Percentiles rank a stretch among this genome's conserved stretches.
phyloP scores from a whole-genome alignment of 1,140 invertebrate species.

The Drusus annulatus region DNA sequence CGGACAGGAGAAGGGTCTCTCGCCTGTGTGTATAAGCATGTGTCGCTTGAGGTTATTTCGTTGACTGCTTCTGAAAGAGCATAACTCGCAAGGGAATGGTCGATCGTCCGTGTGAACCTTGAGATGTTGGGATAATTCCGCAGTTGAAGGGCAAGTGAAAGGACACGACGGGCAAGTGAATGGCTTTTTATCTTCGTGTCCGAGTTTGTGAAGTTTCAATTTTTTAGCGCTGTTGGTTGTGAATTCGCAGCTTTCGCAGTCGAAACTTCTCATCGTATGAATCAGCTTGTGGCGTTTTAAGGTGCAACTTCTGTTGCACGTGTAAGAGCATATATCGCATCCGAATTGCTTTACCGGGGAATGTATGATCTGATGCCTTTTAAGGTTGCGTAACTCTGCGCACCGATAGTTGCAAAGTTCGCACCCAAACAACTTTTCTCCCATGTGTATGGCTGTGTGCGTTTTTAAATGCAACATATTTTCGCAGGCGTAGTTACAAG shows the following conservation, averaged over 20 bases:
- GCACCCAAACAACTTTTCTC: conserved; percentile 73
- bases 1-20: conserved; percentile 22
- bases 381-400: conserved; percentile 1
- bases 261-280: conserved; percentile 72
- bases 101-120: conserved; percentile 41
- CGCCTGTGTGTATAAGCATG: conserved; percentile 8
- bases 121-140: conserved; percentile 45
- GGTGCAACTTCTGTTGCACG: conserved; percentile 59
- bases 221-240: conserved; percentile 65
- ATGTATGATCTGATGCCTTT: conserved; percentile 25
- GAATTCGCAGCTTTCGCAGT: conserved; percentile 71
- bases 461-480: conserved; percentile 19
- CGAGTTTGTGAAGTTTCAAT: conserved; percentile 56
- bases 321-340: conserved; percentile 68
- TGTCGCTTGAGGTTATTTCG: conserved; percentile 22
- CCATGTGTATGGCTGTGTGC: conserved; percentile 69
- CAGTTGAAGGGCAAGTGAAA: conserved; percentile 21
- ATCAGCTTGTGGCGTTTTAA: conserved; percentile 67
- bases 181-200: conserved; percentile 53
- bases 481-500: conserved; percentile 10
- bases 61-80: conserved; percentile 14
- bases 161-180: conserved; percentile 42
- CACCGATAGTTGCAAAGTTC: conserved; percentile 22
- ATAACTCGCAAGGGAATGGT: conserved; percentile 36
- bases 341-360: conserved; percentile 68